Conservation (phyloP, 2,113 vertebrate genomes). For the Mesembrinibis cayennensis region DNA sequence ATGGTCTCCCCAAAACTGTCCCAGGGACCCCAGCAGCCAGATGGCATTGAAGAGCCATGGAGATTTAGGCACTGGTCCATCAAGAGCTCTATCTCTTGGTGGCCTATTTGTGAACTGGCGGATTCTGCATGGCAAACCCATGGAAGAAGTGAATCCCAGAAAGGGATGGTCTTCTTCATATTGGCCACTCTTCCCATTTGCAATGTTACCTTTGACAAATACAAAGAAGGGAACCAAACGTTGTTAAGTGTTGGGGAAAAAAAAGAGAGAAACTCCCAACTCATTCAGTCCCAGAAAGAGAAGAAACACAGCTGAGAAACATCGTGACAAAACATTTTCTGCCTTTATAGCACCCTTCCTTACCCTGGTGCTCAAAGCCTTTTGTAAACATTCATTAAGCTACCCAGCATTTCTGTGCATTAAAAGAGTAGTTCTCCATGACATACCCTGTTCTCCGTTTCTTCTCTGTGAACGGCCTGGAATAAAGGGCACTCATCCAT, state of each 20-base stretch:
- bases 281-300: neutral
- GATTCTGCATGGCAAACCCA: neutral
- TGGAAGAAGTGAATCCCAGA: neutral
- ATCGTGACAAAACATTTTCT: neutral
- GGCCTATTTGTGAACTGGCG: neutral
- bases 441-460: neutral
- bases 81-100: neutral
- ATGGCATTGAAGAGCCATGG: neutral
- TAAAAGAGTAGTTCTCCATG: neutral
- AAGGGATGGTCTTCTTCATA: neutral
- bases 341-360: neutral
- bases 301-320: neutral
- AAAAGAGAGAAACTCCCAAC: neutral
- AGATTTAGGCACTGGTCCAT: neutral
- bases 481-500: neutral
- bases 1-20: neutral
- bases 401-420: neutral
- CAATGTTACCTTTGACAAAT: neutral
- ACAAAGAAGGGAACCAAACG: neutral
- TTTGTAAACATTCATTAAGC: neutral
- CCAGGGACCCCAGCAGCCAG: neutral
- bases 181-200: neutral
- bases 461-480: neutral
- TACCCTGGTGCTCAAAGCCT: neutral
- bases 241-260: rapidly evolving